Evolutionary conservation across 2,888 invertebrate species (phyloP).

Genomic region (Eurytoma californica): DNA sequence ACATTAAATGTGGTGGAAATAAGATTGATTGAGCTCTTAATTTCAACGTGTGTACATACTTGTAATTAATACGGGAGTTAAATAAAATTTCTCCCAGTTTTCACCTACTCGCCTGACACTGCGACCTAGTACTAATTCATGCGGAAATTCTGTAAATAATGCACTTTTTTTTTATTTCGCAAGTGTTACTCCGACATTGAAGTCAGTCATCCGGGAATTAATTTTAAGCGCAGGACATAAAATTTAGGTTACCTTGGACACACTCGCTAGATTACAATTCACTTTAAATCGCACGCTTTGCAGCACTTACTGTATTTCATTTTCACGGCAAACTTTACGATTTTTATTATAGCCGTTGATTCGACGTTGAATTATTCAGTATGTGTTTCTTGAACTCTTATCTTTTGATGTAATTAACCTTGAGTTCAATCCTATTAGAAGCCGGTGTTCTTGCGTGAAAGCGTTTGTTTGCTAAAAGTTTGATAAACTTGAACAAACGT

Average conservation of each 20-base stretch:
- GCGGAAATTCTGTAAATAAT: not conserved
- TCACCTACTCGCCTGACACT: no score
- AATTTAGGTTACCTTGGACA: constrained; percentile 6
- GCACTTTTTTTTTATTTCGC: not conserved
- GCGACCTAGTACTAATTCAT: not conserved
- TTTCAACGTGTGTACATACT: not conserved
- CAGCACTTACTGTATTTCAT: not conserved
- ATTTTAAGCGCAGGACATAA: not conserved
- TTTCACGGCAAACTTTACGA: not conserved
- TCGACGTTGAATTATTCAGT: not conserved
- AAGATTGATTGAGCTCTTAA: constrained; percentile 26
- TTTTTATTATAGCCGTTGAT: not conserved
- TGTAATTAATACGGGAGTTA: not conserved
- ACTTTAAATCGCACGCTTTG: constrained; percentile 2
- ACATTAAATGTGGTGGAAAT: constrained; percentile 7
- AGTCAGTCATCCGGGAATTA: not conserved
- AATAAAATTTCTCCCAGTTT: not conserved
- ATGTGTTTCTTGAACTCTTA: not conserved
- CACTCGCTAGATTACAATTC: not conserved
- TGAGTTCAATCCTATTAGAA: not conserved
- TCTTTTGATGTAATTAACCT: not conserved
- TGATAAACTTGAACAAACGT: no score
- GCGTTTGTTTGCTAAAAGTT: not conserved
- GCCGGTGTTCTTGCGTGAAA: no score
- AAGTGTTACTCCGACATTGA: not conserved